Conservation (phyloP, 2,888 invertebrate genomes). For the Cybosia mesomella region DNA sequence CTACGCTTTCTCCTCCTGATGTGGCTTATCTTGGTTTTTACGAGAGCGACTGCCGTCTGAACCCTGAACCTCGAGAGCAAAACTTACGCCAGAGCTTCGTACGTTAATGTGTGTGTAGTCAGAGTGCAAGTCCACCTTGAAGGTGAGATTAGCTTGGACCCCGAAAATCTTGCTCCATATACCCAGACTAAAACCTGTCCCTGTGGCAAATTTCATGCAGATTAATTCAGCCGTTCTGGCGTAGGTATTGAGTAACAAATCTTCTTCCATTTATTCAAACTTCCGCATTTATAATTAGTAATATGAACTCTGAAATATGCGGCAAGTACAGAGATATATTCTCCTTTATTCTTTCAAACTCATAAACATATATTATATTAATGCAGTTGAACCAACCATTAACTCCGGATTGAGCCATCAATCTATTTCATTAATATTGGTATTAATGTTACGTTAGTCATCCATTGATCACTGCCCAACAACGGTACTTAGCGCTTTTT, state of each 20-base stretch:
- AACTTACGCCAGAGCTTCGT: too few relatives aligned
- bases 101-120: too few relatives aligned
- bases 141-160: too few relatives aligned
- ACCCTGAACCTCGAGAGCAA: too few relatives aligned
- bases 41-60: too few relatives aligned
- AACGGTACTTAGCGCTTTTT: constrained; percentile 18
- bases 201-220: too few relatives aligned
- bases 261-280: background rate
- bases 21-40: too few relatives aligned
- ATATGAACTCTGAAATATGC: constrained; percentile 29
- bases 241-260: background rate
- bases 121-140: too few relatives aligned
- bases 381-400: constrained; percentile 27
- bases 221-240: background rate
- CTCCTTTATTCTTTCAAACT: constrained; percentile 37
- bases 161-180: too few relatives aligned
- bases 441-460: constrained; percentile 21
- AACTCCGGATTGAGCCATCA: constrained; percentile 22
- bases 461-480: constrained; percentile 38
- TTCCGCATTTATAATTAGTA: background rate
- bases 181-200: too few relatives aligned
- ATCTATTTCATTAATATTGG: constrained; percentile 16
- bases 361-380: constrained; percentile 51
- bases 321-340: constrained; percentile 37
- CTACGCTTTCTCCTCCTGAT: too few relatives aligned